Evolutionary conservation across 2,113 vertebrate species (phyloP).

Genomic region (Peromyscus leucopus): DNA sequence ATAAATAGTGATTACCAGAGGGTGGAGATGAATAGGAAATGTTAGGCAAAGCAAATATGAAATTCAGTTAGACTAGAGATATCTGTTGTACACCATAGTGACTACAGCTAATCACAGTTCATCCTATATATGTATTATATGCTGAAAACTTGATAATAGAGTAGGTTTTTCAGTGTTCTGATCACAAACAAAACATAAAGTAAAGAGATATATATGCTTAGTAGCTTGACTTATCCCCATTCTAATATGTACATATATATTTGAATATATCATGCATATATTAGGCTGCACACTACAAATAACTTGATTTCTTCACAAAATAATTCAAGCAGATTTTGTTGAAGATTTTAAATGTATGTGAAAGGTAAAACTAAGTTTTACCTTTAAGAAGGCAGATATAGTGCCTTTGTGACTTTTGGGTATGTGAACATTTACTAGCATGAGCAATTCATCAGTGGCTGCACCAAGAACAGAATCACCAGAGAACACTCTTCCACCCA

Average conservation of each 20-base stretch:
- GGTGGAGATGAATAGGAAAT: neutral
- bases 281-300: neutral
- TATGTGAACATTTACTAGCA: neutral
- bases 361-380: constrained; percentile 7
- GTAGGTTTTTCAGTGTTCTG: neutral
- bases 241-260: neutral
- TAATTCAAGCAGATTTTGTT: neutral
- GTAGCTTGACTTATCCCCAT: neutral
- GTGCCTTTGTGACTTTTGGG: neutral
- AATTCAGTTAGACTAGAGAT: neutral
- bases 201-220: neutral
- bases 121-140: neutral
- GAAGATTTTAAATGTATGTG: neutral
- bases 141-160: neutral
- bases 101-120: neutral
- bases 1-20: neutral
- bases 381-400: neutral
- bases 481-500: neutral
- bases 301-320: neutral
- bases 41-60: neutral
- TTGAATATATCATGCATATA: neutral
- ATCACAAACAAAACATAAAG: neutral
- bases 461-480: neutral
- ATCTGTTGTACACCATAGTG: neutral
- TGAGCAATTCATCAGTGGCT: neutral